Evolutionary conservation across 2,888 invertebrate genomes (phyloP).

Genomic region (Neoitamus cyanurus): DNA sequence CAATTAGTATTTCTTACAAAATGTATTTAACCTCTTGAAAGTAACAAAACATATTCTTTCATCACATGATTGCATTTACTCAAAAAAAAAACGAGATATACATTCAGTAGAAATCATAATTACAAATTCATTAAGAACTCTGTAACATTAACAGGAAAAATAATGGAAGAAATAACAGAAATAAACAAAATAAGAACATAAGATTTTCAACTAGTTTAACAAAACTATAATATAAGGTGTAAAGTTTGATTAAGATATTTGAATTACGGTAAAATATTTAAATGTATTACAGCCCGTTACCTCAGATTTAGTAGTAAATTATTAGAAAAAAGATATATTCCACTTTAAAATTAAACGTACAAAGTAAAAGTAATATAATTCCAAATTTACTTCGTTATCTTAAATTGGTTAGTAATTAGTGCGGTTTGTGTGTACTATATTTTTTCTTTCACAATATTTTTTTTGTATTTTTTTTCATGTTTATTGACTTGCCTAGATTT

Average conservation of each 20-base stretch:
- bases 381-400: conserved; percentile 3
- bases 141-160: background rate
- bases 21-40: conserved; percentile 9
- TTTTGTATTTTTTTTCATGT: conserved; percentile 1
- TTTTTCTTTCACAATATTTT: conserved; percentile 23
- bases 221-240: conserved; percentile 34
- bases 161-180: conserved; percentile 27
- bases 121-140: conserved; percentile 9
- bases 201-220: background rate
- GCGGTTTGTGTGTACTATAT: conserved; percentile 18
- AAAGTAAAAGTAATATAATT: conserved; percentile 24
- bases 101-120: background rate
- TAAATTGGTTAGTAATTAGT: conserved; percentile 42
- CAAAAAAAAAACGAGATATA: conserved; percentile 17
- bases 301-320: conserved; percentile 50
- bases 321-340: conserved; percentile 37
- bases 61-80: conserved; percentile 18
- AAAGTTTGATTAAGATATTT: conserved; percentile 36
- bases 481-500: background rate
- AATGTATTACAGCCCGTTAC: conserved; percentile 53
- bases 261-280: conserved; percentile 33
- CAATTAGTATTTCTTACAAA: conserved; percentile 38
- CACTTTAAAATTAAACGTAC: conserved; percentile 13
- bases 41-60: conserved; percentile 32
- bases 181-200: conserved; percentile 25